Evolutionary conservation across 2,888 invertebrate species (phyloP).

Genomic region (Linnaemya tessellans): DNA sequence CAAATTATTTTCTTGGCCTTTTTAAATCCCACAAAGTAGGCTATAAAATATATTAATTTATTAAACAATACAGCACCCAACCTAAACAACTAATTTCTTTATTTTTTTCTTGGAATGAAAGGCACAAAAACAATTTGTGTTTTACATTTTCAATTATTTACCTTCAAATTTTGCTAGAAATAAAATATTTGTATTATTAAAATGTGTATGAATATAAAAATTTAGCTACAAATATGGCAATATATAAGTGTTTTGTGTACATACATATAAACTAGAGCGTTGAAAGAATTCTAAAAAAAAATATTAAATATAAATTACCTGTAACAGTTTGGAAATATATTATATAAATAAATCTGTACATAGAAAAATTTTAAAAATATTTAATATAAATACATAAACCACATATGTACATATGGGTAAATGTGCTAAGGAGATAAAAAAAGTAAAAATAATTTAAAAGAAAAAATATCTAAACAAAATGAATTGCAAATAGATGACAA

Average conservation of each 20-base stretch:
- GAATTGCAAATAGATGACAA: no score
- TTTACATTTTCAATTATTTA: background rate
- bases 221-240: background rate
- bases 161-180: slow-evolving; percentile 1
- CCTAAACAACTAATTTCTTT: background rate
- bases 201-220: background rate
- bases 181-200: slow-evolving; percentile 4
- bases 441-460: background rate
- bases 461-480: background rate
- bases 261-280: slow-evolving; percentile 62
- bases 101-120: background rate
- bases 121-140: background rate
- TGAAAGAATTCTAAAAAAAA: slow-evolving; percentile 70
- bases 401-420: background rate
- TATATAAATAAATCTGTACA: background rate
- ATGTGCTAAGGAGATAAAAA: background rate
- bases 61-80: background rate
- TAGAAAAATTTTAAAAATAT: background rate
- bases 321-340: background rate
- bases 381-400: no score
- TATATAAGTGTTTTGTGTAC: slow-evolving; percentile 36
- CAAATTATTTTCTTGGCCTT: slow-evolving; percentile 1
- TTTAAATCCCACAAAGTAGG: background rate
- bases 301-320: background rate
- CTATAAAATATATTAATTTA: background rate